Evolutionary conservation across 2,113 vertebrate species (phyloP), one percentile per base, ranked within the genome.

Genomic region (Hydrolagus affinis): DNA sequence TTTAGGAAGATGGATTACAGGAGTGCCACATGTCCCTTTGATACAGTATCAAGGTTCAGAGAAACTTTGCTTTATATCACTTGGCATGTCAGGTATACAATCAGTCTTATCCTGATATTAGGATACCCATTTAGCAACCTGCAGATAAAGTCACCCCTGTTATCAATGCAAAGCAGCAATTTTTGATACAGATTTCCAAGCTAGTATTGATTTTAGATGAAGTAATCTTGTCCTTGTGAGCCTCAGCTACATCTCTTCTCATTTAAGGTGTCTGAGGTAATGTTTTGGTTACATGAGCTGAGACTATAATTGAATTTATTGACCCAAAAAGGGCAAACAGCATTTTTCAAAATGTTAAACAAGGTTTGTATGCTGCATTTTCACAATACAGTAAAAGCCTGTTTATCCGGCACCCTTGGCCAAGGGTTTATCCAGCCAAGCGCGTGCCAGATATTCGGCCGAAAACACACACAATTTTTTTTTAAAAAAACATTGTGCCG

Each of bases 191-290:
- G 90, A 89, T 92, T 93, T 92, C 91, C 88, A 89, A 75, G 89
- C 87, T 87, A 87, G 86, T 95, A 96, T 95, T 95, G 96, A 96
- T 97, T 95, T 96, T 92, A 93, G 92, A 93, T 93, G 91, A 89
- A 90, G 92, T 89, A 91, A 92, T 90, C 92, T 91, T 89, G 88
- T 90, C 91, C 92, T 91, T 91, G 91, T 90, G 90, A 91, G 92
- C 94, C 92, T 91, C 87, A 85, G 90, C 94, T 94, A 64, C 88
- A 94, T 93, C 92, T 90, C 89, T 89, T 89, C 90, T 93, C 93
- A 89, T 92, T 87, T 89, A 86, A 90, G 90, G 88, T 89, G 90
- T 90, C 89, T 80, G 92, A 94, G 87, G 89, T 90, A 91, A 91
- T 92, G 93, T 91, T 90, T 92, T 92, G 92, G 91, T 87, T 91